phyloP scores from a whole-genome alignment of 2,797 vertebrate species.

The Scolopax bukidnonensis region DNA sequence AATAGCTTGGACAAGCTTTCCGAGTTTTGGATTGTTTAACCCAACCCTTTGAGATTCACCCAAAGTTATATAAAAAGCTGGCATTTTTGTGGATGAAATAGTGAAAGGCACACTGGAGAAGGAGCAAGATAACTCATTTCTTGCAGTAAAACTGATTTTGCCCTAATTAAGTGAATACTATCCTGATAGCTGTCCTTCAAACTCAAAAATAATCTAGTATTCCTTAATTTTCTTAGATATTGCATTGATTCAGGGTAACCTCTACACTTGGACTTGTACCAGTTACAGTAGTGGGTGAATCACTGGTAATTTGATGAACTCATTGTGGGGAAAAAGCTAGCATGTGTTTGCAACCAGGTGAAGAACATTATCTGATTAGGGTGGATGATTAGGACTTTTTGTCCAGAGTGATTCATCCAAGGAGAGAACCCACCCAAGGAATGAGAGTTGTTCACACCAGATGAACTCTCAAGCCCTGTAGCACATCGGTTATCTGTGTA shows the following conservation, averaged over 20 bases:
- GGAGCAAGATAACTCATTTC: not conserved
- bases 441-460: not conserved
- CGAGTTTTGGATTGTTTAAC: not conserved
- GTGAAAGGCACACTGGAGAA: not conserved
- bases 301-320: not conserved
- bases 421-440: not conserved
- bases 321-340: not conserved
- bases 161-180: not conserved
- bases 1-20: not conserved
- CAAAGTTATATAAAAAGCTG: not conserved
- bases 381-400: not conserved
- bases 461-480: conserved; percentile 2
- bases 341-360: not conserved
- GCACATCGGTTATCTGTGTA: not conserved
- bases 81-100: not conserved
- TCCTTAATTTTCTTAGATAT: not conserved
- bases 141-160: not conserved
- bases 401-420: conserved; percentile 4
- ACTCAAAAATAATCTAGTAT: not conserved
- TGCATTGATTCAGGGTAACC: not conserved
- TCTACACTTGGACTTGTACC: not conserved
- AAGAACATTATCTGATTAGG: conserved; percentile 32
- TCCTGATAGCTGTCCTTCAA: not conserved
- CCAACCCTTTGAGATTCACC: not conserved
- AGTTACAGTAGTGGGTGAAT: conserved; percentile 12